phyloP scores from a whole-genome alignment of 2,113 vertebrate genomes.

The Peromyscus leucopus region DNA sequence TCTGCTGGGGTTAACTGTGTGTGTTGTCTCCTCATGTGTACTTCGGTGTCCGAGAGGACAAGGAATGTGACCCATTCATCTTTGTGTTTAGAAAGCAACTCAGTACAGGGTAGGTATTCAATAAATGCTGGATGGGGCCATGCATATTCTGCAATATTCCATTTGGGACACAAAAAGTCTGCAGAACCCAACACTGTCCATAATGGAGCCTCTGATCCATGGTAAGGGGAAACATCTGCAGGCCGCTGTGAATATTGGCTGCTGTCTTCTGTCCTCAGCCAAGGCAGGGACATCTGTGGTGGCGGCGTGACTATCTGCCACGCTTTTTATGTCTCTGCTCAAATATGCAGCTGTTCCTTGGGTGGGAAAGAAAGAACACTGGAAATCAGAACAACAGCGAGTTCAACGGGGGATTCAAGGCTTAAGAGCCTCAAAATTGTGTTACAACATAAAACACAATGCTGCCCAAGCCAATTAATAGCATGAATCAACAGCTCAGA shows the following conservation, averaged over 20 bases:
- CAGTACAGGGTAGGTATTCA: slow-evolving; percentile 64
- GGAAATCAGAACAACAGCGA: slow-evolving; percentile 44
- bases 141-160: slow-evolving; percentile 33
- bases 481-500: background rate
- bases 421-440: slow-evolving; percentile 16
- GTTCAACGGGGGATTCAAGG: slow-evolving; percentile 25
- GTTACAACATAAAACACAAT: background rate
- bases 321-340: slow-evolving; percentile 65
- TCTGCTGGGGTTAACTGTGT: background rate
- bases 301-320: slow-evolving; percentile 65
- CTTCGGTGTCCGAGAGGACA: slow-evolving; percentile 19
- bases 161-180: slow-evolving; percentile 12
- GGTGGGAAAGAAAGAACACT: slow-evolving; percentile 65
- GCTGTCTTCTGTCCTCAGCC: slow-evolving; percentile 66
- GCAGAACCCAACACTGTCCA: background rate
- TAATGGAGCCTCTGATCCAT: slow-evolving; percentile 59
- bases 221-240: slow-evolving; percentile 64
- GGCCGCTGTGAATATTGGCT: slow-evolving; percentile 65
- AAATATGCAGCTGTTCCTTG: slow-evolving; percentile 75
- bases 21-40: slow-evolving; percentile 21
- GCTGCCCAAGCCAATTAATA: slow-evolving; percentile 3
- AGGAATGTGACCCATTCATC: slow-evolving; percentile 38
- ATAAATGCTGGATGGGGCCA: background rate
- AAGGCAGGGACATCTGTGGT: slow-evolving; percentile 73
- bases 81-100: slow-evolving; percentile 55